Percentiles rank a stretch among this genome's conserved stretches.
Evolutionary conservation across 1,140 invertebrate species (phyloP).

Genomic region (Caligus rogercresseyi): DNA sequence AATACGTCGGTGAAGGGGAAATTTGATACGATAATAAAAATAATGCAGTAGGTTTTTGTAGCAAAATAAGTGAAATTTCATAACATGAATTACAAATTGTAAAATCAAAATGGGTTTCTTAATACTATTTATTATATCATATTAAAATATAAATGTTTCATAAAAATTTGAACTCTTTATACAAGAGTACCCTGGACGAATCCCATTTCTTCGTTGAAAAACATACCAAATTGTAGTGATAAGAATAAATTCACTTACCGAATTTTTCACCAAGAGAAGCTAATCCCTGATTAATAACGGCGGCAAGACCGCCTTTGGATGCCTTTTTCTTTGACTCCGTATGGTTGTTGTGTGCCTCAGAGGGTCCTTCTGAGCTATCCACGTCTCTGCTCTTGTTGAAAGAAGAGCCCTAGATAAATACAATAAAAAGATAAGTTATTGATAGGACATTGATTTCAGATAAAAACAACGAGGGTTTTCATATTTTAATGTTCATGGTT

Average conservation of each 20-base stretch:
- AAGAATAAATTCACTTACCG: neutral
- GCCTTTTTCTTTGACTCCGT: neutral
- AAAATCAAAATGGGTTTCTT: no score
- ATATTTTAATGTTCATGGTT: no score
- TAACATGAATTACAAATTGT: no score
- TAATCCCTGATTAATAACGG: conserved; percentile 11
- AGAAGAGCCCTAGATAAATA: neutral
- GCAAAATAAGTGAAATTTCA: neutral
- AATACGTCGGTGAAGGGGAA: no score
- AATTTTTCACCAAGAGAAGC: conserved; percentile 10
- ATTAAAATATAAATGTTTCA: neutral
- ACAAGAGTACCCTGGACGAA: neutral
- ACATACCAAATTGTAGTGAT: neutral
- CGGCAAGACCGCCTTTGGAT: conserved; percentile 1
- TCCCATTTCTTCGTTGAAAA: neutral
- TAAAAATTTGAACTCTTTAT: neutral
- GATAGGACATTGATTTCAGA: neutral
- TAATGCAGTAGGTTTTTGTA: no score
- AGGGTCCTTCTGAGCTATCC: neutral
- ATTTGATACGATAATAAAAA: no score
- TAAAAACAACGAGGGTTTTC: no score
- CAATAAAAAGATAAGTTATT: neutral
- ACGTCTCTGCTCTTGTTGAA: neutral
- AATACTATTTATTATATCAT: neutral
- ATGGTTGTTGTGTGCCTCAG: neutral